phyloP scores from a whole-genome alignment of 2,888 invertebrate species.

The Plutella xylostella region DNA sequence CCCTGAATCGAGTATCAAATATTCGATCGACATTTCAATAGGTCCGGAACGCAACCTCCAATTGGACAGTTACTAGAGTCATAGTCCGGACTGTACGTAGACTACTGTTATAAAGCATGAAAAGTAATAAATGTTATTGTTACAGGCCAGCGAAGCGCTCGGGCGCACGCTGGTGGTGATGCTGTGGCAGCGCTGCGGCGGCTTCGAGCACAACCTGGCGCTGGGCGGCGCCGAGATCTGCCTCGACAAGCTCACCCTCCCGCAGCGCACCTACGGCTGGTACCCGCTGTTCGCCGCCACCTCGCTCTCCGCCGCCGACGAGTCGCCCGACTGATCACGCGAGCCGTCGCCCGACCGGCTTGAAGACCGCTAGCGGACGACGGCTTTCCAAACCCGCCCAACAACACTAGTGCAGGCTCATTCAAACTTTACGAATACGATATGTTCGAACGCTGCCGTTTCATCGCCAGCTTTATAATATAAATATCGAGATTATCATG shows the following conservation, averaged over 20 bases:
- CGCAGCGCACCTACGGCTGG: conserved; percentile 88
- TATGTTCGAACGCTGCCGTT: conserved; percentile 9
- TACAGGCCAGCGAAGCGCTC: conserved; percentile 77
- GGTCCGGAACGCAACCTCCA: no score
- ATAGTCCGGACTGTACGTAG: no score
- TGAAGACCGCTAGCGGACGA: conserved; percentile 42
- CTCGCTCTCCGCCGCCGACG: conserved; percentile 76
- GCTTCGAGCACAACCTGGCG: conserved; percentile 84
- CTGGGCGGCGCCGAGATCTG: conserved; percentile 90
- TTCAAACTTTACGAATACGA: no score
- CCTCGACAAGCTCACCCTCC: conserved; percentile 83
- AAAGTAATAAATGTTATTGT: no score
- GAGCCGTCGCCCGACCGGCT: conserved; percentile 66
- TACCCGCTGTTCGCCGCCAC: conserved; percentile 92
- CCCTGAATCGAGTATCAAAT: no score
- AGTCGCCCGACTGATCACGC: conserved; percentile 64
- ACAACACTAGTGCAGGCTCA: no score
- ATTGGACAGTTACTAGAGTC: no score
- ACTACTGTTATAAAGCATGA: no score
- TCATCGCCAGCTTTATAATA: conserved; percentile 4
- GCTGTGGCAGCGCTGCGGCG: conserved; percentile 92
- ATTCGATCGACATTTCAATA: no score
- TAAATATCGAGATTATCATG: neutral
- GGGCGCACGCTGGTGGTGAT: conserved; percentile 88
- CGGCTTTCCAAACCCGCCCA: conserved; percentile 32